These are phyloP conservation scores for Euproctis similis DNA, from an alignment of 2,888 invertebrate genomes.

Conservation along the genomic window DNA sequence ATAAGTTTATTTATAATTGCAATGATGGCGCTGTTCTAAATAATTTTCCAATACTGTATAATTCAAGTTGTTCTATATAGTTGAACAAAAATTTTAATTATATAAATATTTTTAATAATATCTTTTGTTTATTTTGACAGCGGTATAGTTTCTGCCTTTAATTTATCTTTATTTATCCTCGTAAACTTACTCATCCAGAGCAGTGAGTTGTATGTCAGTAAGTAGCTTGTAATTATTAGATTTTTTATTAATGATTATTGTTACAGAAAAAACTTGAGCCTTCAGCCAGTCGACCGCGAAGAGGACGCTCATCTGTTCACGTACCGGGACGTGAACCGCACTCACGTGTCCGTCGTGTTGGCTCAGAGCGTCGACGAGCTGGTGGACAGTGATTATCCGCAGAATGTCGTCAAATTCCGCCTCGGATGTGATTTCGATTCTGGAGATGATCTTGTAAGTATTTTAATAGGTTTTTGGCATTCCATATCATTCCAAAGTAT, in stretches of 20 bases:
- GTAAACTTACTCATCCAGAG: no score
- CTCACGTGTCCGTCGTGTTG: conserved; percentile 84
- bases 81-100: no score
- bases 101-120: no score
- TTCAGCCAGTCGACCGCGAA: conserved; percentile 82
- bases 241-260: not conserved
- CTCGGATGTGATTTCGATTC: conserved; percentile 83
- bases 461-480: not conserved
- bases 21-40: no score
- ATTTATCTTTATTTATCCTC: not conserved
- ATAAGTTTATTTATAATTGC: no score
- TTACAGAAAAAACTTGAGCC: conserved; percentile 74
- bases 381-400: conserved; percentile 86
- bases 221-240: not conserved
- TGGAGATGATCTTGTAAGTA: conserved; percentile 79
- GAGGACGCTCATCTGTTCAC: conserved; percentile 84
- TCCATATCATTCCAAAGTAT: no score
- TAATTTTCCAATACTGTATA: no score
- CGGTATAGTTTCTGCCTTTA: not conserved
- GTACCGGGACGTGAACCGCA: conserved; percentile 83
- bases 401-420: conserved; percentile 88
- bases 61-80: no score
- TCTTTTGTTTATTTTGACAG: no score
- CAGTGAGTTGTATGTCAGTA: no score
- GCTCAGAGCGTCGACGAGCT: conserved; percentile 86